A percentile compares a stretch with the other conserved stretches of the same genome.
phyloP scores from a whole-genome alignment of 1,140 invertebrate species.

The Muscidifurax raptorellus region DNA sequence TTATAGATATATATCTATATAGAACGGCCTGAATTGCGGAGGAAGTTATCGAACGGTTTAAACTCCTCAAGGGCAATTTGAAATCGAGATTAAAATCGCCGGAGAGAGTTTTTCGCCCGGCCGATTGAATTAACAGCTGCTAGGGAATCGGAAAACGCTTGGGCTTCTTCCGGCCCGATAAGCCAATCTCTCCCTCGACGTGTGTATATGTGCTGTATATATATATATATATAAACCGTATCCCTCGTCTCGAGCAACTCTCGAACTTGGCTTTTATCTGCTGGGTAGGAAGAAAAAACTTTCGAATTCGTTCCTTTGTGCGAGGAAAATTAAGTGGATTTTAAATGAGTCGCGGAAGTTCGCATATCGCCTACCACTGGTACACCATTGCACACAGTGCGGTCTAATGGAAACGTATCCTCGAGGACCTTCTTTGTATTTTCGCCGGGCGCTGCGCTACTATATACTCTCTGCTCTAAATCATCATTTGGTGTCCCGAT shows the following conservation, averaged over 20 bases:
- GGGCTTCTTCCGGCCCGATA: background rate
- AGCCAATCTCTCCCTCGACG: background rate
- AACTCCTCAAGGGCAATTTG: background rate
- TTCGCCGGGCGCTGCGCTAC: background rate
- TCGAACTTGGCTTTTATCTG: background rate
- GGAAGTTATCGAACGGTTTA: background rate
- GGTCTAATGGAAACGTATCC: background rate
- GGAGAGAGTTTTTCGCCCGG: background rate
- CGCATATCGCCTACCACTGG: background rate
- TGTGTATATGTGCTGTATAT: background rate
- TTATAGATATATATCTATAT: no score
- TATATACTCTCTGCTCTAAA: background rate
- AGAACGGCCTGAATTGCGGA: no score
- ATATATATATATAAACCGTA: background rate
- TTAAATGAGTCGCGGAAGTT: background rate
- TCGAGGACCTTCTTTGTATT: background rate
- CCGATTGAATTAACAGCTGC: conserved; percentile 9
- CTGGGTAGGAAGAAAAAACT: background rate
- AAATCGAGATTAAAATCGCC: background rate
- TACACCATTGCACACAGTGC: background rate
- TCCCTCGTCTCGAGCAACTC: background rate
- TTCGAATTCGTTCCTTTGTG: background rate
- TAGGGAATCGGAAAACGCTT: background rate
- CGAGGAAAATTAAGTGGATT: background rate
- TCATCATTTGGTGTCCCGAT: conserved; percentile 17